Percentiles rank a stretch among this genome's conserved stretches.
phyloP scores from a whole-genome alignment of 1,140 invertebrate genomes.

The Ectropis grisescens region DNA sequence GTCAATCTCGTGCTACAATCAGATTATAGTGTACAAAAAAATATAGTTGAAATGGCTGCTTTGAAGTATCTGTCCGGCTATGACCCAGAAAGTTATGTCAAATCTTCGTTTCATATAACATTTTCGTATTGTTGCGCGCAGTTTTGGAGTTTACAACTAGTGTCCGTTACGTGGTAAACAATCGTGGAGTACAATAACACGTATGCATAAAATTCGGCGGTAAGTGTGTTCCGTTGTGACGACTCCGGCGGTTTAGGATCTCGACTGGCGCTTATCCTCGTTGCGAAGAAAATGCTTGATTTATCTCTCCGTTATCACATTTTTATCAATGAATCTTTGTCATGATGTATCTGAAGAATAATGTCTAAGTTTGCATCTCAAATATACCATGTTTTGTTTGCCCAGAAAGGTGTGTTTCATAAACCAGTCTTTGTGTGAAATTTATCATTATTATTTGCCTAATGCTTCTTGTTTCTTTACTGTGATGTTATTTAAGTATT shows the following conservation, averaged over 20 bases:
- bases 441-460: conserved; percentile 14
- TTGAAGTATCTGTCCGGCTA: conserved; percentile 26
- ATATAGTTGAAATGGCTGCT: conserved; percentile 14
- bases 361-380: conserved; percentile 20
- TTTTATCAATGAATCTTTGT: conserved; percentile 44
- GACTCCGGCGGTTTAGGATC: too few species aligned
- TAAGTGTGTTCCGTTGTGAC: too few species aligned
- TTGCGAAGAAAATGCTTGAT: conserved; percentile 12
- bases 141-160: conserved; percentile 5
- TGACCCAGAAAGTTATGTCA: conserved; percentile 65
- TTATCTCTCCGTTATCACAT: conserved; percentile 58
- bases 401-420: conserved; percentile 44
- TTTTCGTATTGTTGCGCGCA: conserved; percentile 27
- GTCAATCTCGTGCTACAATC: conserved; percentile 1
- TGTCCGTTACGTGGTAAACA: too few species aligned
- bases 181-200: too few species aligned
- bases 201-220: too few species aligned
- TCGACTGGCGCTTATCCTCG: too few species aligned
- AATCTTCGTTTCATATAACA: conserved; percentile 47
- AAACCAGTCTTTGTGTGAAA: conserved; percentile 18
- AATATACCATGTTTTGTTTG: conserved; percentile 48
- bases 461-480: too few species aligned
- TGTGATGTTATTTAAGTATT: background rate
- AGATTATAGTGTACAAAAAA: conserved; percentile 1
- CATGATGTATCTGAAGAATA: conserved; percentile 37